Percentiles rank a stretch among this genome's conserved stretches.
These are phyloP conservation scores for Stigmatopora nigra DNA, from an alignment of 2,113 vertebrate genomes.

Conservation along the genomic window DNA sequence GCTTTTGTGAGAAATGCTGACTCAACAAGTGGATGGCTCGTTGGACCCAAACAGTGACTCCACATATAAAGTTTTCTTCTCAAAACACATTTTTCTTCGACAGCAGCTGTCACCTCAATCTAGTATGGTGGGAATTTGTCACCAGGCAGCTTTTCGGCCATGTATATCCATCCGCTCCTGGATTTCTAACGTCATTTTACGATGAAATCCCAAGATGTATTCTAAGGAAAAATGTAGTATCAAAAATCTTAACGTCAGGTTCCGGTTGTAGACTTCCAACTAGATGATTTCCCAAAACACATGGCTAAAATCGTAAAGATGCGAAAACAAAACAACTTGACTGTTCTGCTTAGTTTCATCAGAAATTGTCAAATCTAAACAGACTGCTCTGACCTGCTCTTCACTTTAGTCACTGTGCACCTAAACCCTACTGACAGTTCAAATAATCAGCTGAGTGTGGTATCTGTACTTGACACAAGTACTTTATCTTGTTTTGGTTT, in stretches of 20 bases:
- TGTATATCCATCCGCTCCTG: background rate
- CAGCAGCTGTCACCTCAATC: slow-evolving; percentile 49
- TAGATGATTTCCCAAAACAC: too few relatives aligned
- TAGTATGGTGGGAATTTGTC: slow-evolving; percentile 25
- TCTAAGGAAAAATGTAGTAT: too few relatives aligned
- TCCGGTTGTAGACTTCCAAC: too few relatives aligned
- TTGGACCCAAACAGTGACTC: slow-evolving; percentile 9
- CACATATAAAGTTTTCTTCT: slow-evolving; percentile 1
- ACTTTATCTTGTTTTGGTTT: too few relatives aligned
- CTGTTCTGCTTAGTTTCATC: background rate
- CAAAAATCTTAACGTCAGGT: too few relatives aligned
- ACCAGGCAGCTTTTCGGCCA: slow-evolving; percentile 16
- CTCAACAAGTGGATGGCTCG: background rate
- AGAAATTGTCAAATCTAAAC: background rate
- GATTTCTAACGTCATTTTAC: too few relatives aligned
- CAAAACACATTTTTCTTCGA: slow-evolving; percentile 22
- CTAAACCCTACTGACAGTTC: background rate
- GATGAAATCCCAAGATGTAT: too few relatives aligned
- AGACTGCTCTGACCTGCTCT: slow-evolving; percentile 5
- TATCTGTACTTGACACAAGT: too few relatives aligned
- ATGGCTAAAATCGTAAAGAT: too few relatives aligned
- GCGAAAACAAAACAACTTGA: too few relatives aligned
- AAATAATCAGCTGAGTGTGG: background rate
- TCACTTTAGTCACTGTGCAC: background rate
- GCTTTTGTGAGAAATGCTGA: slow-evolving; percentile 17